These are phyloP conservation scores for Eulemur rufifrons DNA, from an alignment of 2,113 vertebrate genomes.

Conservation along the genomic window DNA sequence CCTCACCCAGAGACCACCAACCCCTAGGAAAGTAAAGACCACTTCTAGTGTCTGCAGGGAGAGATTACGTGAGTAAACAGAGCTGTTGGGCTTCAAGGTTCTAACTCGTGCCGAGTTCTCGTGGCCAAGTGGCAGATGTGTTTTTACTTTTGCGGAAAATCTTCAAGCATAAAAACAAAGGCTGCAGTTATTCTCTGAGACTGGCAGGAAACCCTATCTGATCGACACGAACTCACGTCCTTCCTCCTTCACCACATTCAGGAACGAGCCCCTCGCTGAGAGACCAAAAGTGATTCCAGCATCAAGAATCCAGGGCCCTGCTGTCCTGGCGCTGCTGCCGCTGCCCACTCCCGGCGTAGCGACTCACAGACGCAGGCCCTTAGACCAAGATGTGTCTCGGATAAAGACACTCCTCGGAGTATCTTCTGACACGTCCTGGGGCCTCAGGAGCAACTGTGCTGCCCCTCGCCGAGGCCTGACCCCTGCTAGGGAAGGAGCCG, in stretches of 20 bases:
- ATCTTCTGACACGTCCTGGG: neutral
- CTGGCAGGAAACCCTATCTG: constrained; percentile 76
- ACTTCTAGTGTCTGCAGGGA: neutral
- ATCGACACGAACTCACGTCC: constrained; percentile 40
- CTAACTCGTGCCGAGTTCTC: neutral
- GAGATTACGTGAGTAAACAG: neutral
- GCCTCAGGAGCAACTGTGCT: neutral
- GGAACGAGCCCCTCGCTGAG: neutral
- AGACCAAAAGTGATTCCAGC: neutral
- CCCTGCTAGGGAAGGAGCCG: neutral
- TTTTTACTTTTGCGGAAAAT: neutral
- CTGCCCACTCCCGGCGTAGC: neutral
- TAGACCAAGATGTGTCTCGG: neutral
- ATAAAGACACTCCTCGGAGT: neutral
- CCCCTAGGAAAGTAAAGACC: neutral
- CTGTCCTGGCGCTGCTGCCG: neutral
- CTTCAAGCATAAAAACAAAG: constrained; percentile 30
- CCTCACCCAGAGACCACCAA: neutral
- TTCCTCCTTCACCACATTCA: constrained; percentile 51
- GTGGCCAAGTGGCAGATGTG: neutral
- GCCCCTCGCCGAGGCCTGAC: neutral
- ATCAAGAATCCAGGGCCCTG: neutral
- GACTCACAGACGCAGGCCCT: neutral
- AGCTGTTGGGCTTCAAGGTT: neutral
- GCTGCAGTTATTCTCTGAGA: neutral